Evolutionary conservation across 1,140 invertebrate genomes (phyloP).

Genomic region (Arion vulgaris): DNA sequence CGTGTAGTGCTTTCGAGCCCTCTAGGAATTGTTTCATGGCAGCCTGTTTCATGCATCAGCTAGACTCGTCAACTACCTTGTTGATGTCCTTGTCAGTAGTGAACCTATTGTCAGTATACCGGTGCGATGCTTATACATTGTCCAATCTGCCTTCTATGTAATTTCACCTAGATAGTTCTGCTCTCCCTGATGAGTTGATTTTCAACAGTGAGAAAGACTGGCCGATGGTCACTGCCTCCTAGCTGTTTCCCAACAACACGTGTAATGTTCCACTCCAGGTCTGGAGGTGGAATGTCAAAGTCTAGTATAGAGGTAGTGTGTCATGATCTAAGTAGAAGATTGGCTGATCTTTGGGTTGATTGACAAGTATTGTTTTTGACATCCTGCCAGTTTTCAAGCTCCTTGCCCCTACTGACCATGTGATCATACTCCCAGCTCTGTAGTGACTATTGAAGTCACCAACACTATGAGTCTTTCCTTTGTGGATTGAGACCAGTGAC

Average conservation of each 20-base stretch:
- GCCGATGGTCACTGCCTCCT: constrained; percentile 35
- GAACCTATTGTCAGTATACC: background rate
- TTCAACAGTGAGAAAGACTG: background rate
- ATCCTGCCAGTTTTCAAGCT: background rate
- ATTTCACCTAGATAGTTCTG: constrained; percentile 25
- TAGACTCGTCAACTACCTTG: constrained; percentile 16
- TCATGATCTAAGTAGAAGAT: constrained; percentile 30
- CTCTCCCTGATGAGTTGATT: background rate
- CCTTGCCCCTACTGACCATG: background rate
- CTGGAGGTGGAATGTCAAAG: constrained; percentile 28
- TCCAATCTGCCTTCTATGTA: constrained; percentile 42
- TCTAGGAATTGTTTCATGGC: constrained; percentile 29
- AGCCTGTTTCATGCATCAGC: constrained; percentile 19
- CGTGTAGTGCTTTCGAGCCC: constrained; percentile 28
- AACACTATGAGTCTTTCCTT: background rate
- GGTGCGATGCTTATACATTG: background rate
- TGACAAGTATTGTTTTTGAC: background rate
- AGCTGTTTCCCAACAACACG: constrained; percentile 6
- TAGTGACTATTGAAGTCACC: background rate
- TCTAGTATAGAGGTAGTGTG: constrained; percentile 36
- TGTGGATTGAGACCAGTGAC: background rate
- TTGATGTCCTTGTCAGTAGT: constrained; percentile 1
- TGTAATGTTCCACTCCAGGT: constrained; percentile 23
- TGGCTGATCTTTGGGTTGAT: too few relatives aligned
- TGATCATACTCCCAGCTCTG: background rate